phyloP scores from a whole-genome alignment of 2,888 invertebrate genomes.

The Diarsia mendica region DNA sequence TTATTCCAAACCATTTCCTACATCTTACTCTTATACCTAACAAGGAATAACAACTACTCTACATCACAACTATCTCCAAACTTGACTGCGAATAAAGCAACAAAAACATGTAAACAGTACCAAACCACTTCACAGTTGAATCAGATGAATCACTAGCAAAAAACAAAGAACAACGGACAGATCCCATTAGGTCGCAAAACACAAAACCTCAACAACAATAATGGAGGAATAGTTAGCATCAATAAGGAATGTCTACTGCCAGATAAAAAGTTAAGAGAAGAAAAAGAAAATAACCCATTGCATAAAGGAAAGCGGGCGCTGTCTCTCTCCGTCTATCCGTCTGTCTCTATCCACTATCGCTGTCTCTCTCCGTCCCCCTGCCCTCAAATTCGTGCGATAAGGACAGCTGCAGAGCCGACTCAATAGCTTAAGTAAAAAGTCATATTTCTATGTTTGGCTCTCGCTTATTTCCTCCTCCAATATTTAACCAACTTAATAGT shows the following conservation, averaged over 20 bases:
- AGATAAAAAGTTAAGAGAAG: slow-evolving; percentile 47
- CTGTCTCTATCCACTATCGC: too few species aligned
- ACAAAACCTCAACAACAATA: slow-evolving; percentile 60
- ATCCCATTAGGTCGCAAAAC: slow-evolving; percentile 43
- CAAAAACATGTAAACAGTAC: slow-evolving; percentile 13
- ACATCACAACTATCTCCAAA: slow-evolving; percentile 3
- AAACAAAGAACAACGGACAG: slow-evolving; percentile 34
- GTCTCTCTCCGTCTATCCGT: too few species aligned
- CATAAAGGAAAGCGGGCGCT: too few species aligned
- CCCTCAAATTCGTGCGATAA: too few species aligned
- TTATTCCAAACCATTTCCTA: background rate
- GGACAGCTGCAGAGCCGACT: too few species aligned
- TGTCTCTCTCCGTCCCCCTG: too few species aligned
- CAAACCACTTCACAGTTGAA: slow-evolving; percentile 16
- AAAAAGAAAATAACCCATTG: slow-evolving; percentile 44
- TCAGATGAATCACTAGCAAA: slow-evolving; percentile 26
- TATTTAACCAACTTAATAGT: too few species aligned
- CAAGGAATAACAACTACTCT: background rate
- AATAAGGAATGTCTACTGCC: slow-evolving; percentile 50
- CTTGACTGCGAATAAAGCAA: slow-evolving; percentile 5
- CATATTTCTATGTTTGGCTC: too few species aligned
- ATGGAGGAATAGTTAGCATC: slow-evolving; percentile 57
- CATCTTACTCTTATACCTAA: background rate
- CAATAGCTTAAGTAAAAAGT: too few species aligned
- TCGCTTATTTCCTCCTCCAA: too few species aligned